A percentile compares a stretch with the other conserved stretches of the same genome.
Conservation (phyloP, 2,113 vertebrate species). For the Percopsis transmontana region DNA sequence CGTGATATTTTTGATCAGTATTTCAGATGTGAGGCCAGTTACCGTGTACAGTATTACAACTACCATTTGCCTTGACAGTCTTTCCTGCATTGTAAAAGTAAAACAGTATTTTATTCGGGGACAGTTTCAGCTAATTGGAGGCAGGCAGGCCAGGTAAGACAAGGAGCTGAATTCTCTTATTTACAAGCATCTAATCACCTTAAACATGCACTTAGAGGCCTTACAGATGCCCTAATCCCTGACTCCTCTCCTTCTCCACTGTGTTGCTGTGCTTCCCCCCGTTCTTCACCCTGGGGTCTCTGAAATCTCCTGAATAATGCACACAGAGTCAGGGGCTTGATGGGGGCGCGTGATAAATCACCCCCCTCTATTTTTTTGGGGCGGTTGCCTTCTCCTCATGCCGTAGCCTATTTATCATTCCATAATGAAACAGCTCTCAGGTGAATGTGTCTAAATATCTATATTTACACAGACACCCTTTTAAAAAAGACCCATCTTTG, state of each 20-base stretch:
- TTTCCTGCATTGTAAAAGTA: constrained; percentile 27
- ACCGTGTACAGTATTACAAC: background rate
- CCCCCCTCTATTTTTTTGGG: constrained; percentile 42
- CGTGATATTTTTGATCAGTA: background rate
- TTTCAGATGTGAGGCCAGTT: background rate
- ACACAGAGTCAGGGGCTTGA: constrained; percentile 59
- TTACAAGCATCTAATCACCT: constrained; percentile 65
- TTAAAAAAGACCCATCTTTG: constrained; percentile 16
- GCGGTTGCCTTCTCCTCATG: constrained; percentile 40
- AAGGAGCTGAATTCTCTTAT: constrained; percentile 48
- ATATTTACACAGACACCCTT: constrained; percentile 57
- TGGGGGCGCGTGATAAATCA: constrained; percentile 70
- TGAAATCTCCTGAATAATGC: constrained; percentile 74
- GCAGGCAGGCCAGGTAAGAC: constrained; percentile 50
- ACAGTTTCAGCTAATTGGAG: constrained; percentile 33
- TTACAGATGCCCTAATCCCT: constrained; percentile 41
- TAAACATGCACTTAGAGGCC: constrained; percentile 33
- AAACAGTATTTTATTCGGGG: constrained; percentile 65
- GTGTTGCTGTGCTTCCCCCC: constrained; percentile 33
- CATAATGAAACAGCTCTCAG: constrained; percentile 57
- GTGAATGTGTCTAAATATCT: constrained; percentile 63
- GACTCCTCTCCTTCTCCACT: constrained; percentile 24
- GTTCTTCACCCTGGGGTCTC: constrained; percentile 60
- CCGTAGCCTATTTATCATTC: constrained; percentile 63
- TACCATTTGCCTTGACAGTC: constrained; percentile 21